Evolutionary conservation across 2,888 invertebrate genomes (phyloP).

Genomic region (Lycia hirtaria): DNA sequence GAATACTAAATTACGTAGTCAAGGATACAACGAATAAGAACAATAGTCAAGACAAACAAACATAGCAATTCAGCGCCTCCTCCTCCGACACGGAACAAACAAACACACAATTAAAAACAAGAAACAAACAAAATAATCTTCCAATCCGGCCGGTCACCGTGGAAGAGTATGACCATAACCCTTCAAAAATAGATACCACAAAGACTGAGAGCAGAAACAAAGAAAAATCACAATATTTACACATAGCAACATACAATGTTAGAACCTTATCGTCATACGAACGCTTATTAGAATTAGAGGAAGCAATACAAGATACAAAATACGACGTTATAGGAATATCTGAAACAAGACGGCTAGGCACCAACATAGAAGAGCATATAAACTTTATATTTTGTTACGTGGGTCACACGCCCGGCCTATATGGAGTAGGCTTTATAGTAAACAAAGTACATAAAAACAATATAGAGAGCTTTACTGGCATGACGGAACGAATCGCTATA

Average conservation of each 20-base stretch:
- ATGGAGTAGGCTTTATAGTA: constrained; percentile 34
- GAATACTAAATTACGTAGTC: constrained; percentile 7
- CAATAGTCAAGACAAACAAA: background rate
- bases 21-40: background rate
- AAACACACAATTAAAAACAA: background rate
- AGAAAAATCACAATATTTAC: background rate
- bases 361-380: constrained; percentile 26
- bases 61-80: constrained; percentile 15
- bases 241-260: constrained; percentile 8
- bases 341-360: constrained; percentile 26
- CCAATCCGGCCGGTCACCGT: constrained; percentile 13
- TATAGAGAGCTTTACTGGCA: constrained; percentile 25
- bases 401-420: constrained; percentile 22
- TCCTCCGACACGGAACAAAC: constrained; percentile 1
- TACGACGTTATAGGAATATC: constrained; percentile 34
- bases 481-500: constrained; percentile 27
- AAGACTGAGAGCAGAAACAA: too few species aligned
- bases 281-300: constrained; percentile 22
- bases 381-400: constrained; percentile 25
- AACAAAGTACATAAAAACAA: constrained; percentile 27
- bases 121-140: constrained; percentile 3
- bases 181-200: too few species aligned
- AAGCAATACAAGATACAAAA: constrained; percentile 24
- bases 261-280: constrained; percentile 12
- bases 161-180: constrained; percentile 12